Evolutionary conservation across 2,113 vertebrate genomes (phyloP), one percentile per base, ranked within the genome.

Genomic region (Clarias magur): DNA sequence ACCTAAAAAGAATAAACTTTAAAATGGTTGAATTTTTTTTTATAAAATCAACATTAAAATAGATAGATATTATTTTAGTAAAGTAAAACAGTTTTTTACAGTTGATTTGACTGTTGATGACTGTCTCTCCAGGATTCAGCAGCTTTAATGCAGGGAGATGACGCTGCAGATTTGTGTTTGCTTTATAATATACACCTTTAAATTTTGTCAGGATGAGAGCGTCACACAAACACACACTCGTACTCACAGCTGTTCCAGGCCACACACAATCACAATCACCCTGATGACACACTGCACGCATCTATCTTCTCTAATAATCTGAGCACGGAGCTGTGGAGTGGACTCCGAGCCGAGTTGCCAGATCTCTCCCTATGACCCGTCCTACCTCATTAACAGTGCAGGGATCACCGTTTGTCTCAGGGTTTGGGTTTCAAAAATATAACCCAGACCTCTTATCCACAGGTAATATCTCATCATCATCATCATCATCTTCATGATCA

Each of bases 251-350:
- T 62, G 73, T 89, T 90, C 90, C 83, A 80, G 89, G 85, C 86
- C 90, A 89, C 91, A 88, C 88, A 82, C 93, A 92, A 92, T 93
- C 93, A 93, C 84, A 90, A 92, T 93, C 93, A 93, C 84, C 90
- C 86, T 91, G 94, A 94, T 93, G 94, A 92, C 92, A 91, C 92
- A 94, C 93, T 92, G 93, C 91, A 93, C 93, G 86, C 23, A 86
- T 92, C 93, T 94, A 95, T 95, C 95, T 94, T 93, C 91, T 91
- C 93, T 93, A 94, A 95, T 95, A 95, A 95, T 95, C 94, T 93
- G 94, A 89, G 90, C 94, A 94, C 89, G 91, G 94, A 93, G 90
- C 94, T 94, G 94, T 95, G 93, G 70, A 70, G 75, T 73, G 78
- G 67, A 86, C 84, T 21, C 23, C n/a, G 75, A 92, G 91, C 82